A percentile compares a stretch with the other conserved stretches of the same genome.
These are phyloP conservation scores for Melanchra persicariae DNA, from an alignment of 2,888 invertebrate genomes.

Conservation along the genomic window DNA sequence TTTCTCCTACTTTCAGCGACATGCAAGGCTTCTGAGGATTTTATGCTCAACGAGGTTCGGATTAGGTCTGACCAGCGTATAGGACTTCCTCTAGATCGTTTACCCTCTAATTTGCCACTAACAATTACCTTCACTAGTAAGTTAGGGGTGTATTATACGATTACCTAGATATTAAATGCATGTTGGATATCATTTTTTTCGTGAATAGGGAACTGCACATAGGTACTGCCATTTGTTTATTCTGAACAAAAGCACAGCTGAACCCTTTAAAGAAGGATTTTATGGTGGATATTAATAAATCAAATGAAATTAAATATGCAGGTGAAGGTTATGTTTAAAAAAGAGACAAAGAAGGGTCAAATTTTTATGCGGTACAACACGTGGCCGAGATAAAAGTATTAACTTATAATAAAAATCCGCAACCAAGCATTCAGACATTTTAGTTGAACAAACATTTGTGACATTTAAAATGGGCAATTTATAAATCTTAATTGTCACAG, in stretches of 20 bases:
- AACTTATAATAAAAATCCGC: constrained; percentile 9
- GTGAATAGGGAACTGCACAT: background rate
- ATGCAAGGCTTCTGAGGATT: no score
- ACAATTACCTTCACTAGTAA: no score
- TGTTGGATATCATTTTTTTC: background rate
- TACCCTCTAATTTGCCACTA: no score
- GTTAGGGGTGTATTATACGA: no score
- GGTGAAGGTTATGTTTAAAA: constrained; percentile 5
- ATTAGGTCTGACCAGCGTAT: no score
- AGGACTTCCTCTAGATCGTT: no score
- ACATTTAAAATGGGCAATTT: background rate
- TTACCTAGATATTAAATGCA: background rate
- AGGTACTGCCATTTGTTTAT: background rate
- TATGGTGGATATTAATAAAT: no score
- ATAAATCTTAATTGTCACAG: constrained; percentile 37
- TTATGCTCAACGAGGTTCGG: no score
- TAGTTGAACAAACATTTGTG: constrained; percentile 12
- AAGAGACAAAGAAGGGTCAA: background rate
- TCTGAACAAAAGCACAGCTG: background rate
- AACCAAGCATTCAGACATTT: background rate
- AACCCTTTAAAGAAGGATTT: background rate
- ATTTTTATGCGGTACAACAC: background rate
- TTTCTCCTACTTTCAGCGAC: no score
- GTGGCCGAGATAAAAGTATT: constrained; percentile 25
- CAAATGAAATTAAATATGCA: background rate